Conservation (phyloP, 2,113 vertebrate genomes). For the Campylomormyrus numenius region DNA sequence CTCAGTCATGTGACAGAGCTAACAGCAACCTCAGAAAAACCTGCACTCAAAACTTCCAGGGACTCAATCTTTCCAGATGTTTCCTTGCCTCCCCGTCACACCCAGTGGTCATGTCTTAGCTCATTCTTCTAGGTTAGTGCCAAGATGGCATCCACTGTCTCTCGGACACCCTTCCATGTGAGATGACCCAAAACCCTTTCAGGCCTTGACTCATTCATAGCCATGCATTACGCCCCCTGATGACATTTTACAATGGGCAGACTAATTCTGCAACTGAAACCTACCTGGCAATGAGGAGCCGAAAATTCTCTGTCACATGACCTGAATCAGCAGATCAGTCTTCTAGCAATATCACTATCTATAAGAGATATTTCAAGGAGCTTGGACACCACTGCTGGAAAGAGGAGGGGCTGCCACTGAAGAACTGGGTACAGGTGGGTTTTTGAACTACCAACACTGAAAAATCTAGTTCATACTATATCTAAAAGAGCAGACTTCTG, state of each 20-base stretch:
- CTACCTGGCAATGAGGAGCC: neutral
- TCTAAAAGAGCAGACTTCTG: neutral
- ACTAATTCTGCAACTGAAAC: neutral
- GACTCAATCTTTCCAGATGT: slow-evolving; percentile 1
- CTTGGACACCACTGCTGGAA: neutral
- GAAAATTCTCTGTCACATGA: neutral
- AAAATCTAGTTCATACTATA: neutral
- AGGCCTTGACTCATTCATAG: neutral
- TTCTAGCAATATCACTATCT: neutral
- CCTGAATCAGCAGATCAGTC: neutral
- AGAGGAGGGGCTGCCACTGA: neutral
- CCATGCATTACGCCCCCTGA: neutral
- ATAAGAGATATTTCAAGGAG: neutral
- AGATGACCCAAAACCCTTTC: neutral
- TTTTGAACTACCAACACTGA: neutral
- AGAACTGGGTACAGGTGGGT: neutral
- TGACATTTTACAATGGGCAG: neutral
- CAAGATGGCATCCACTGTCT: neutral
- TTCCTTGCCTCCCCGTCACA: neutral
- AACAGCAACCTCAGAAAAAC: neutral
- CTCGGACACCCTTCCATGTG: neutral
- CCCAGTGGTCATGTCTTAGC: neutral
- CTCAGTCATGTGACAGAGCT: slow-evolving; percentile 6
- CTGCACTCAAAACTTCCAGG: neutral
- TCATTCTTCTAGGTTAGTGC: neutral